Base-by-base conservation (phyloP, 2,888 invertebrate genomes). In the Callimorpha dominula region DNA sequence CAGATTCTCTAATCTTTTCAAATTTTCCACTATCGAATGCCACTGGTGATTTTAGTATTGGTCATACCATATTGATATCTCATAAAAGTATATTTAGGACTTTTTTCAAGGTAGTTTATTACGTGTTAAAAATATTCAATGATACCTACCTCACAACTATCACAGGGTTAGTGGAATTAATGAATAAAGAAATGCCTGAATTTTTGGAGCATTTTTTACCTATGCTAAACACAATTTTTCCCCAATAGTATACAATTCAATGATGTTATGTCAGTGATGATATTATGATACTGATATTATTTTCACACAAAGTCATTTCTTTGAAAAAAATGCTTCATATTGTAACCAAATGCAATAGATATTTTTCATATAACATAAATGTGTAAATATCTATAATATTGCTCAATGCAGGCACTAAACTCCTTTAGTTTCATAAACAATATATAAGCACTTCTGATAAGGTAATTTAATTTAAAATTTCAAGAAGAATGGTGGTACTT, bases 61-160 rank as follows among this genome's bases (percentile, higher is more conserved):
- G 17, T 50, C 62, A 69, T 50, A 50, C 62, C n/a, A n/a, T 52
- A 50, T 62, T 64, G 43, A 64, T 70, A 64, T 64, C 15, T 20
- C 43, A 70, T 70, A 70, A 70, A 70, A 65, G 20, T 70, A 64
- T 70, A 65, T 70, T 46, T 69, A 69, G 60, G 49, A 60, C 72
- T 8, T 67, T 42, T 67, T 42, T 57, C n/a, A 65, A 54, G 66
- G n/a, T 20, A 20, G 42, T 63, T 63, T 63, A 67, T 63, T 43
- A 62, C 67, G 20, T 17, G 20, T 49, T n/a, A 49, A 15, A 57
- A 68, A 57, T 46, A 20, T 57, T 57, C 46, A 46, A 60, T 60
- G 60, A 46, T 43, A 42, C n/a, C 31, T 31, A 31, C 31, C 31
- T 31, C 11, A 42, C 43, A 43, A 64, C 50, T 49, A 31, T 7